These are phyloP conservation scores for Argentina silus DNA, from an alignment of 2,797 vertebrate genomes.

Conservation along the genomic window DNA sequence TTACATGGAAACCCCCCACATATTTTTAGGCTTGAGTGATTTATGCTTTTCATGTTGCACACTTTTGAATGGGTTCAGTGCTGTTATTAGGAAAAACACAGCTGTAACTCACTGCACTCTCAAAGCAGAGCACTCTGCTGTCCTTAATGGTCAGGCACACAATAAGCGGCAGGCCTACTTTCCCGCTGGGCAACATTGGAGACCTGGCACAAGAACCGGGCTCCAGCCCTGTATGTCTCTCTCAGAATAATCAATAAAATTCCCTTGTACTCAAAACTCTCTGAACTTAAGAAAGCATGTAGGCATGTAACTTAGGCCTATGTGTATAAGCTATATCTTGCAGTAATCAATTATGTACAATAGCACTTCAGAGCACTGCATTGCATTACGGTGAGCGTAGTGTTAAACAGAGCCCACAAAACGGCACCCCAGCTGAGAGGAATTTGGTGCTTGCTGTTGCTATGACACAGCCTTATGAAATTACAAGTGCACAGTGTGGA, in stretches of 20 bases:
- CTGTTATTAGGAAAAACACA: conserved; percentile 44
- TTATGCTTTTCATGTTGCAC: conserved; percentile 44
- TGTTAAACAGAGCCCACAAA: conserved; percentile 51
- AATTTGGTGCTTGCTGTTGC: conserved; percentile 61
- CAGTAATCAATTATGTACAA: too few species aligned
- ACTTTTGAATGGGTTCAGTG: conserved; percentile 30
- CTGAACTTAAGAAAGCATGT: not conserved
- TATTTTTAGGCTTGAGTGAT: conserved; percentile 1
- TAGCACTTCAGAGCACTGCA: not conserved
- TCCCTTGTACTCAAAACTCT: not conserved
- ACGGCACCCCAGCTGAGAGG: conserved; percentile 40
- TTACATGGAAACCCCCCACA: not conserved
- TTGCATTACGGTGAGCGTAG: conserved; percentile 44
- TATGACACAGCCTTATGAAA: conserved; percentile 51
- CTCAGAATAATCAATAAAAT: conserved; percentile 19
- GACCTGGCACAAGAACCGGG: conserved; percentile 50
- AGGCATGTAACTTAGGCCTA: too few species aligned
- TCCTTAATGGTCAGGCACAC: conserved; percentile 62
- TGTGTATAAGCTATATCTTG: not conserved
- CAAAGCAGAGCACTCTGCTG: conserved; percentile 45
- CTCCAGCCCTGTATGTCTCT: conserved; percentile 24
- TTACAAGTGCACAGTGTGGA: conserved; percentile 42
- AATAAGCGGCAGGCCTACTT: conserved; percentile 56
- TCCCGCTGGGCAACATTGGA: conserved; percentile 64
- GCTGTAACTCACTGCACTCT: conserved; percentile 61